Conservation (phyloP, 2,888 invertebrate species). For the Pandemis heparana region DNA sequence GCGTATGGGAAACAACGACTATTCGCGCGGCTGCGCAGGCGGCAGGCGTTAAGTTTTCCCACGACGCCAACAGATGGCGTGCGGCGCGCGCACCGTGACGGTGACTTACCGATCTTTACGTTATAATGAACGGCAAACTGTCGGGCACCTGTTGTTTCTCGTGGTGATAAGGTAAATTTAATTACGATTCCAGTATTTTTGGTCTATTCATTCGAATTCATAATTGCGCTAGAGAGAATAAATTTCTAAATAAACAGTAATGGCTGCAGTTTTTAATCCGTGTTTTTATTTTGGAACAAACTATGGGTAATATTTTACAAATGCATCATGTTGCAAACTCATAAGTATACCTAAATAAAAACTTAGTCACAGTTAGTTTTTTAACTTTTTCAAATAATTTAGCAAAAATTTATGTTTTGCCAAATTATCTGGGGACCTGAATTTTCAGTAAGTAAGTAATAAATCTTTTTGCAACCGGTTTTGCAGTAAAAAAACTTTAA, state of each 20-base stretch:
- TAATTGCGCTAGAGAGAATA: neutral
- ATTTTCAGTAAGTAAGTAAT: no score
- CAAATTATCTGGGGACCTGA: no score
- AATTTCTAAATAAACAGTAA: neutral
- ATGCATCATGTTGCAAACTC: no score
- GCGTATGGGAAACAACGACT: conserved; percentile 44
- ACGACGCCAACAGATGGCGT: conserved; percentile 77
- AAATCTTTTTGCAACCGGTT: no score
- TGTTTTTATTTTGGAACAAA: no score
- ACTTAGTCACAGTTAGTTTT: no score
- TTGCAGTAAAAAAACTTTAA: no score
- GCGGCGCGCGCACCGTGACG: conserved; percentile 76
- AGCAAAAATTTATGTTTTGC: no score
- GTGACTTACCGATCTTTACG: conserved; percentile 83
- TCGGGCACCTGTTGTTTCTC: conserved; percentile 75
- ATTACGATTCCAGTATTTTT: conserved; percentile 2
- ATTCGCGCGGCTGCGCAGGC: conserved; percentile 56
- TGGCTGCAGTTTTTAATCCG: no score
- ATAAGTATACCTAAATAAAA: no score
- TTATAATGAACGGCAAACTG: conserved; percentile 61
- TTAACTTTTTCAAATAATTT: no score
- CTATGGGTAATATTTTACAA: no score
- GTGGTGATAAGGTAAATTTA: conserved; percentile 44
- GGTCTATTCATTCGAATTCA: neutral
- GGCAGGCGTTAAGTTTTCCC: conserved; percentile 83